These are phyloP conservation scores for Orthonyx spaldingii DNA, from an alignment of 2,113 vertebrate species.

Conservation along the genomic window DNA sequence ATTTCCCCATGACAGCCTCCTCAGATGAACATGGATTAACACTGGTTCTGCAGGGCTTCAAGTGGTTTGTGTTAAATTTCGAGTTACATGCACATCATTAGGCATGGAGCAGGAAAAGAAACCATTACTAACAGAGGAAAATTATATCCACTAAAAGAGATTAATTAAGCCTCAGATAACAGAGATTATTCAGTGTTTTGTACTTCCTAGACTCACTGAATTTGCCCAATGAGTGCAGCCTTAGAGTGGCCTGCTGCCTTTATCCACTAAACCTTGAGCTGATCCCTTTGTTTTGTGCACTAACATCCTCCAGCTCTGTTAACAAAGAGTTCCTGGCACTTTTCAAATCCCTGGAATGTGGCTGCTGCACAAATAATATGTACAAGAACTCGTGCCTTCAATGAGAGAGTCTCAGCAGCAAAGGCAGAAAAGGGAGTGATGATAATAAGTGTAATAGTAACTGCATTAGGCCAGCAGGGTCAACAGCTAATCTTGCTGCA, in stretches of 20 bases:
- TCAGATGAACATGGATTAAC: background rate
- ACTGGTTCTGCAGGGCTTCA: background rate
- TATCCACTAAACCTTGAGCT: background rate
- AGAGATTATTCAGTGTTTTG: background rate
- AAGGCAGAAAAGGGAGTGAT: background rate
- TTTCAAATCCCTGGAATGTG: background rate
- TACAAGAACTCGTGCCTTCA: background rate
- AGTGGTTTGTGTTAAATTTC: background rate
- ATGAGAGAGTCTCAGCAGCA: background rate
- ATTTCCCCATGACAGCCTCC: background rate
- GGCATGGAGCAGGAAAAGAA: background rate
- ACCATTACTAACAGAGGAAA: background rate
- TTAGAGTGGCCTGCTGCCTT: background rate
- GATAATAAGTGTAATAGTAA: background rate
- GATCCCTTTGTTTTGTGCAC: background rate
- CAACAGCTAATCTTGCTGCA: conserved; percentile 13
- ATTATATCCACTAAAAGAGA: background rate
- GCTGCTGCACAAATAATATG: background rate
- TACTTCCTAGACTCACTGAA: background rate
- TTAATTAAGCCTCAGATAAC: background rate
- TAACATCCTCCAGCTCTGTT: background rate
- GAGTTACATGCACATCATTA: rapidly evolving
- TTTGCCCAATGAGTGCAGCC: background rate
- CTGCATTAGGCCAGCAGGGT: background rate
- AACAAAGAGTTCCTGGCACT: background rate